Evolutionary conservation across 2,797 vertebrate genomes (phyloP).

Genomic region (Euphonia xanthogaster): DNA sequence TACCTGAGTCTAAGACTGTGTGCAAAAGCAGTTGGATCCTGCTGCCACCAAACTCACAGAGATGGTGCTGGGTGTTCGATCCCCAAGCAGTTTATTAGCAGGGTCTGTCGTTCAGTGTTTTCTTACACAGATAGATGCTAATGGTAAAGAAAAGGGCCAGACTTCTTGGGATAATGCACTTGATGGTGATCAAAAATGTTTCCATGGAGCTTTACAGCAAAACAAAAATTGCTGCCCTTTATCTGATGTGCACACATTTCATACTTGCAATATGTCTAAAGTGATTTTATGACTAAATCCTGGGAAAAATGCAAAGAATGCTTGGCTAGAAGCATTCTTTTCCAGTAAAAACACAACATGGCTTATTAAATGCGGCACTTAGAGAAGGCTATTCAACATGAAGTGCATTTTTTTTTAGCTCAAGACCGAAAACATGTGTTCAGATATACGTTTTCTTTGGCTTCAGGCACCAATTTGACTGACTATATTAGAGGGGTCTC

Average conservation of each 20-base stretch:
- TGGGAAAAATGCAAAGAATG: conserved; percentile 81
- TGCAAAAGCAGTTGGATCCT: background rate
- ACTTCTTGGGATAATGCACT: conserved; percentile 36
- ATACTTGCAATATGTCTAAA: conserved; percentile 68
- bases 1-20: background rate
- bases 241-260: conserved; percentile 73
- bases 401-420: conserved; percentile 63
- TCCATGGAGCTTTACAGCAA: conserved; percentile 43
- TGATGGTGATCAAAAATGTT: conserved; percentile 58
- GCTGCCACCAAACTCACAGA: background rate
- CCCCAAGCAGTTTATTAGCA: background rate
- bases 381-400: conserved; percentile 60
- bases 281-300: conserved; percentile 77
- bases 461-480: conserved; percentile 42
- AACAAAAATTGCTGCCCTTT: conserved; percentile 68
- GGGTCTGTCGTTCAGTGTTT: background rate
- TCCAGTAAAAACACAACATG: conserved; percentile 77
- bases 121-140: background rate
- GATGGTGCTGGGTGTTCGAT: accelerated
- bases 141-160: background rate
- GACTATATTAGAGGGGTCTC: conserved; percentile 17
- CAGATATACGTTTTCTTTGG: conserved; percentile 69
- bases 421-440: conserved; percentile 62
- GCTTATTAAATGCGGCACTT: conserved; percentile 69
- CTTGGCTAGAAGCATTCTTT: conserved; percentile 69